Conservation (phyloP, 1,140 invertebrate species). For the Tenebrio molitor region DNA sequence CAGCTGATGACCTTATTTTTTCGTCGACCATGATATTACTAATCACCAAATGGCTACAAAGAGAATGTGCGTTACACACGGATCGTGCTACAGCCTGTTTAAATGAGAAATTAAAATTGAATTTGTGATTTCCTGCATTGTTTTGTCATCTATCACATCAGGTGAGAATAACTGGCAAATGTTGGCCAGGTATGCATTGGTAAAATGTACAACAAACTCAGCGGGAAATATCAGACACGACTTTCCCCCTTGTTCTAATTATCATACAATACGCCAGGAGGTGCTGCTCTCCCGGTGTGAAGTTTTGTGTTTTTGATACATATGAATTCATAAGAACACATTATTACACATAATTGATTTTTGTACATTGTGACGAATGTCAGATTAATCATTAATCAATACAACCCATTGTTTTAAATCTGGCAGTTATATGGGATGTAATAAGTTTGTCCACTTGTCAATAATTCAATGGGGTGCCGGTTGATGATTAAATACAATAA, state of each 20-base stretch:
- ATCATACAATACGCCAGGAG: constrained; percentile 59
- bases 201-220: constrained; percentile 38
- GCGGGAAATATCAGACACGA: constrained; percentile 48
- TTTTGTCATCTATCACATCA: constrained; percentile 49
- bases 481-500: neutral
- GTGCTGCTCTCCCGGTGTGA: constrained; percentile 54
- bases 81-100: neutral
- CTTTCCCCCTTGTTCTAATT: constrained; percentile 59
- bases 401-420: constrained; percentile 31
- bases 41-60: neutral
- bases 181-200: constrained; percentile 19
- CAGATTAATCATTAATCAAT: constrained; percentile 45
- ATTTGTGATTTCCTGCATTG: constrained; percentile 23
- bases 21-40: constrained; percentile 26
- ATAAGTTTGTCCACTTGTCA: constrained; percentile 4
- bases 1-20: constrained; percentile 22
- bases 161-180: constrained; percentile 53
- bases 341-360: constrained; percentile 51
- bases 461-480: neutral
- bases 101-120: neutral
- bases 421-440: constrained; percentile 20
- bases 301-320: constrained; percentile 49
- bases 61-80: neutral
- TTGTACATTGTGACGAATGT: constrained; percentile 41
- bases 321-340: constrained; percentile 45